Conservation (phyloP, 2,888 invertebrate species). For the Aphrophora alni region DNA sequence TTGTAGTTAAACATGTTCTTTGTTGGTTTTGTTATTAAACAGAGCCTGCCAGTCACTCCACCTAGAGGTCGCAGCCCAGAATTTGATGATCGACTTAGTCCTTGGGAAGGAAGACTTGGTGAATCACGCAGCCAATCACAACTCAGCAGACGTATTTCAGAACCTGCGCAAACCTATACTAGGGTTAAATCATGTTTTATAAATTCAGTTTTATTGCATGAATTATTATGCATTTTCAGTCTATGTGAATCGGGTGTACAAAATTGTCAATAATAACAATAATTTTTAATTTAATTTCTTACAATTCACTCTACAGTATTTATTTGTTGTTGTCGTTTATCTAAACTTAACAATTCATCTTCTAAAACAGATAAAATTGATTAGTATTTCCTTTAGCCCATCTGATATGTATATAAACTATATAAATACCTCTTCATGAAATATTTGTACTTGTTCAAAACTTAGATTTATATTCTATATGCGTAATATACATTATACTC, state of each 20-base stretch:
- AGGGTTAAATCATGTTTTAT: constrained; percentile 23
- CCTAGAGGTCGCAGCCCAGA: constrained; percentile 61
- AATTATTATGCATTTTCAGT: background rate
- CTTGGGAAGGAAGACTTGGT: constrained; percentile 31
- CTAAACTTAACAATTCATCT: no score
- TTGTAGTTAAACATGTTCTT: no score
- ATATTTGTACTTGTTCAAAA: no score
- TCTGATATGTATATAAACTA: no score
- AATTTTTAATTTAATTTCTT: no score
- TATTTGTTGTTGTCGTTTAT: no score
- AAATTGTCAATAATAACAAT: background rate
- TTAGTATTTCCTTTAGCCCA: no score
- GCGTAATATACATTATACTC: no score
- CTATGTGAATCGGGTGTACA: background rate
- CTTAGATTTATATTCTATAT: no score
- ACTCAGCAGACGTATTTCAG: constrained; percentile 35
- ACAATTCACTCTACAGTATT: no score
- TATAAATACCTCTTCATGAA: no score
- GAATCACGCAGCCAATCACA: constrained; percentile 30
- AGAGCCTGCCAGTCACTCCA: constrained; percentile 63
- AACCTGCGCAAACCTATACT: constrained; percentile 34
- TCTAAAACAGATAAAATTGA: no score
- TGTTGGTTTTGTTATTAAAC: constrained; percentile 20
- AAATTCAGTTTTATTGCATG: background rate
- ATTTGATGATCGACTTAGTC: background rate